Evolutionary conservation across 2,888 invertebrate genomes (phyloP).

Genomic region (Cephonodes hylas): DNA sequence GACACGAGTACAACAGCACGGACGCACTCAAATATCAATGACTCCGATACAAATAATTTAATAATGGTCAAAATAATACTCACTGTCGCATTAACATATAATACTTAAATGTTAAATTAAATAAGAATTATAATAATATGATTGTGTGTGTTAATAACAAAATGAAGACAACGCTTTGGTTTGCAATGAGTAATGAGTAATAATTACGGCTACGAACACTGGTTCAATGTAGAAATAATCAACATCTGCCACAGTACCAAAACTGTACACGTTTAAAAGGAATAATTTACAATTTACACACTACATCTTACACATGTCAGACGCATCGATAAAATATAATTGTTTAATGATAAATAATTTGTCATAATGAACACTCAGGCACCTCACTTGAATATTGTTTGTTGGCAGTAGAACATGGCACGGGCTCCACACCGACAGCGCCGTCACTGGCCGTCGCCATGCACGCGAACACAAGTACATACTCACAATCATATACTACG

Average conservation of each 20-base stretch:
- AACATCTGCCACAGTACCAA: neutral
- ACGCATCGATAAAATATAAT: neutral
- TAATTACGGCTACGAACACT: constrained; percentile 32
- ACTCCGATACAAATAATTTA: constrained; percentile 36
- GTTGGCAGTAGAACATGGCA: constrained; percentile 73
- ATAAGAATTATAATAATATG: constrained; percentile 45
- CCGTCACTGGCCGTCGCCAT: neutral
- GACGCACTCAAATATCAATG: constrained; percentile 12
- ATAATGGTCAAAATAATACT: constrained; percentile 66
- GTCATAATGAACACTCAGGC: constrained; percentile 75
- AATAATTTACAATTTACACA: neutral
- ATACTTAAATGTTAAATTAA: constrained; percentile 47
- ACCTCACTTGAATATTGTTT: constrained; percentile 55
- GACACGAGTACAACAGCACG: constrained; percentile 18
- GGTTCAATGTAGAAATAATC: constrained; percentile 20
- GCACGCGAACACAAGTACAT: constrained; percentile 24
- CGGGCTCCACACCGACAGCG: constrained; percentile 23
- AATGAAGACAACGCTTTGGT: constrained; percentile 70
- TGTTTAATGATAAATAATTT: constrained; percentile 9
- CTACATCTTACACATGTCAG: neutral
- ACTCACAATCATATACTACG: constrained; percentile 27
- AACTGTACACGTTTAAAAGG: neutral
- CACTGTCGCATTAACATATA: constrained; percentile 49
- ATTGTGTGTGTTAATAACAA: constrained; percentile 44
- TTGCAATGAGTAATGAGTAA: constrained; percentile 62